Percentiles rank a stretch among this genome's conserved stretches.
Conservation (phyloP, 2,797 vertebrate species). For the Dromococcyx pavoninus region DNA sequence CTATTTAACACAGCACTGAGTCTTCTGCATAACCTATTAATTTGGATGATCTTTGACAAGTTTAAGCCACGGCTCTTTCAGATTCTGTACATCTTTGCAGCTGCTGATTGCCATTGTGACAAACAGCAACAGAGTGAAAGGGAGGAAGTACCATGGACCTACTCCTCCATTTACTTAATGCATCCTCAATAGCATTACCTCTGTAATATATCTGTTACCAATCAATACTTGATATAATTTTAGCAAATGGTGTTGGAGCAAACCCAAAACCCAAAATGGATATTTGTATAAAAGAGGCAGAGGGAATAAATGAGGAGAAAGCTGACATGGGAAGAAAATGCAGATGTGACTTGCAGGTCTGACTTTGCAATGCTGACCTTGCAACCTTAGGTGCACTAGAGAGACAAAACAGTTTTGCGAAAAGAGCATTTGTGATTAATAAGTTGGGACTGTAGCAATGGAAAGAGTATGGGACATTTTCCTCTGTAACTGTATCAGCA, state of each 20-base stretch:
- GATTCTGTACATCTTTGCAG: background rate
- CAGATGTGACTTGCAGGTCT: background rate
- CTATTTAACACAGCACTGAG: background rate
- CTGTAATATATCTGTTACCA: background rate
- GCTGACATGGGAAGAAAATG: background rate
- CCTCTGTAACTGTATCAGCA: background rate
- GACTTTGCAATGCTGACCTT: background rate
- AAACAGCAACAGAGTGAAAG: background rate
- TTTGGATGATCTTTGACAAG: background rate
- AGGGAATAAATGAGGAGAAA: background rate
- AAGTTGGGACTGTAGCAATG: background rate
- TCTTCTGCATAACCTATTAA: background rate
- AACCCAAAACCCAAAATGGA: background rate
- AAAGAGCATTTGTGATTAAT: background rate
- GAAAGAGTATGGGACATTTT: background rate
- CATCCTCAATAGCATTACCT: background rate
- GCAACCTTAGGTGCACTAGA: background rate
- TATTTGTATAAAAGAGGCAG: background rate
- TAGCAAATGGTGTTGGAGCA: background rate
- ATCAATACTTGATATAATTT: conserved; percentile 7
- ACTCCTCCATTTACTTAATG: background rate
- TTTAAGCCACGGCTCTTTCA: background rate
- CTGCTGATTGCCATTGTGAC: background rate
- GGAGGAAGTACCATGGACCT: background rate
- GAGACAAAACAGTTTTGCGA: background rate